Base-by-base conservation (phyloP, 1,140 invertebrate genomes). In the Calosoma granatense region DNA sequence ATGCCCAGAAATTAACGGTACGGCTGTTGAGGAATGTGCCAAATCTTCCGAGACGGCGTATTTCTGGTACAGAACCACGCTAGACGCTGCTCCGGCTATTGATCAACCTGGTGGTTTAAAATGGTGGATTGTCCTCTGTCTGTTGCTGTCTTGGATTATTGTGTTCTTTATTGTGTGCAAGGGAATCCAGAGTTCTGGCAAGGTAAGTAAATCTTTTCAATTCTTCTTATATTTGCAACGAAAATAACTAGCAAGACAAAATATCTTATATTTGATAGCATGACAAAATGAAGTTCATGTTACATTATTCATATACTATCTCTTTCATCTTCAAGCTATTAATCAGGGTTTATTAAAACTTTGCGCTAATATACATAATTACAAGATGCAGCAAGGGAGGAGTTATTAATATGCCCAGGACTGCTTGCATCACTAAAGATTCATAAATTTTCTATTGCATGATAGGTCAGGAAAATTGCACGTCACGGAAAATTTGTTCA, bases 151-250 rank as follows among this genome's bases (percentile, higher is more conserved):
- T 52, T 99, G 96, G 96, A 75, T 90, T 57, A 78, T 97, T 54
- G 92, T 98, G 12, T 98, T 96, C 76, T 89, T 94, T 68, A 97
- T 96, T 68, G 92, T 98, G 2, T 96, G 95, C 91, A 94, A 95
- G 74, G 96, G 96, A 47, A 97, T 98, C 61, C 94, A 97, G 73
- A 94, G 91, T 63, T 96, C 93, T 59, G 95, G 95, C 69, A 98
- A 97, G 81, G 94, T 94, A 72, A 69, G 65, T 59, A 20, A 52
- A 54, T 15, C 14, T 59, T 59, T 52, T 53, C 14, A 30, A 6
- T 30, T 6, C 14, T 20, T 30, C 30, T 20, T 2, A 20, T 20
- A 39, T 19, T 15, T 20, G 20, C 20, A n/a, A n/a, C n/a, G n/a
- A n/a, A n/a, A n/a, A n/a, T n/a, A n/a, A n/a, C n/a, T n/a, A n/a